These are phyloP conservation scores for Dasyurus viverrinus DNA, from an alignment of 2,113 vertebrate species.

Conservation along the genomic window DNA sequence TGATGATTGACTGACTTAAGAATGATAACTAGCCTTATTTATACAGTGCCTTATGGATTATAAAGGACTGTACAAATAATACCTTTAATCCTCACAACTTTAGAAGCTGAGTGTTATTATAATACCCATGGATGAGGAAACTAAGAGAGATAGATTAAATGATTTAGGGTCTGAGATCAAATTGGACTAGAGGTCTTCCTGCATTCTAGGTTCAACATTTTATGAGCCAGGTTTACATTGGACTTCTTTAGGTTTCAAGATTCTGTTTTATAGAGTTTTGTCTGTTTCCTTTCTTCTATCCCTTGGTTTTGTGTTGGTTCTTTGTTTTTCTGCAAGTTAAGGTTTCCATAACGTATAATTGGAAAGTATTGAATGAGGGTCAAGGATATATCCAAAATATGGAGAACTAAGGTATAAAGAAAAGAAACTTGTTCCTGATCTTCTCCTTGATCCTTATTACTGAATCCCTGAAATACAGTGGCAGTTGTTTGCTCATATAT, in stretches of 20 bases:
- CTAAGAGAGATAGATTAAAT: too few species aligned
- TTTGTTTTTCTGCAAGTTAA: not conserved
- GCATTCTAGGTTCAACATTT: too few species aligned
- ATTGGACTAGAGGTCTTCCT: too few species aligned
- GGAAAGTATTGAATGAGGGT: not conserved
- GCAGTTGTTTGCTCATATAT: not conserved
- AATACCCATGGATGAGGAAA: too few species aligned
- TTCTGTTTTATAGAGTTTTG: too few species aligned
- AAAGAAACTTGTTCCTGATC: conserved; percentile 5
- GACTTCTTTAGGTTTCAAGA: not conserved
- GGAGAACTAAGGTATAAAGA: conserved; percentile 39
- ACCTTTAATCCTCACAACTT: too few species aligned
- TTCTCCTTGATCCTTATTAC: not conserved
- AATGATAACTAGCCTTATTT: too few species aligned
- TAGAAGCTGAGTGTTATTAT: too few species aligned
- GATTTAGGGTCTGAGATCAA: too few species aligned
- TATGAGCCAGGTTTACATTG: not conserved
- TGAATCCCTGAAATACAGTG: conserved; percentile 16
- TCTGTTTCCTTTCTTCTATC: not conserved
- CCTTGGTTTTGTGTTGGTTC: not conserved
- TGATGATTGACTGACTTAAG: too few species aligned
- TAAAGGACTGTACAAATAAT: too few species aligned
- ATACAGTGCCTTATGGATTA: too few species aligned
- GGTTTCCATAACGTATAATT: not conserved
- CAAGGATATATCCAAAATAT: conserved; percentile 18